Evolutionary conservation across 2,797 vertebrate genomes (phyloP).

Genomic region (Diplodus sargus): DNA sequence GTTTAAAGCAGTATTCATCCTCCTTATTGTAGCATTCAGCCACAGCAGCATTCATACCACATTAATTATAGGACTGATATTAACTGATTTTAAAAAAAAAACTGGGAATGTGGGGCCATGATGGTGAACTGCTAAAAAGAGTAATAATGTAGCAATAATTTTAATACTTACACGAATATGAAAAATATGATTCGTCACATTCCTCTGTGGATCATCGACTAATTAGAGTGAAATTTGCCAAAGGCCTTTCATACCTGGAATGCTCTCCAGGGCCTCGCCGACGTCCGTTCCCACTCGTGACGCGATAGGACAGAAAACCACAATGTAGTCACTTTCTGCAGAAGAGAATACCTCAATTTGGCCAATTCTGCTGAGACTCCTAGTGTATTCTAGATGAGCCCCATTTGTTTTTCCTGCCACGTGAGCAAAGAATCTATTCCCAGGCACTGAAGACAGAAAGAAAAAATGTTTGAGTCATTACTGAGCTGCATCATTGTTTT

Average conservation of each 20-base stretch:
- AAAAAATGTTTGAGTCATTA: neutral
- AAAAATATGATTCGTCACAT: no score
- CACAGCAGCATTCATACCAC: no score
- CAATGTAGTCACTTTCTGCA: conserved; percentile 16
- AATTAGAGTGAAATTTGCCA: neutral
- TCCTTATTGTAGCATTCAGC: no score
- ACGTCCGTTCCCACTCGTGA: conserved; percentile 50
- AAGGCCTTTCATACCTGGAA: conserved; percentile 21
- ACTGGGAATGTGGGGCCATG: no score
- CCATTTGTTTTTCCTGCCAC: neutral
- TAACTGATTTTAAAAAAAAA: no score
- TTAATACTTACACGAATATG: no score
- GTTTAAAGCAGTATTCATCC: no score
- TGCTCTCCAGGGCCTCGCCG: neutral
- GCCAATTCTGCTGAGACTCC: accelerated
- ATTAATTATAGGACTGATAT: no score
- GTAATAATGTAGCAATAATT: no score
- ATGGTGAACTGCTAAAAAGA: no score
- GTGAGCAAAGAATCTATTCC: neutral
- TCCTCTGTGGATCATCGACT: neutral
- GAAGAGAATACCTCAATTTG: accelerated
- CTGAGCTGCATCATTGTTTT: no score
- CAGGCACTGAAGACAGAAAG: neutral
- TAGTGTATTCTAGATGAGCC: neutral
- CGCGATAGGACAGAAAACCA: conserved; percentile 56